Evolutionary conservation across 2,888 invertebrate genomes (phyloP), one percentile per base, ranked within the genome.

Genomic region (Hirtodrosophila duncani): DNA sequence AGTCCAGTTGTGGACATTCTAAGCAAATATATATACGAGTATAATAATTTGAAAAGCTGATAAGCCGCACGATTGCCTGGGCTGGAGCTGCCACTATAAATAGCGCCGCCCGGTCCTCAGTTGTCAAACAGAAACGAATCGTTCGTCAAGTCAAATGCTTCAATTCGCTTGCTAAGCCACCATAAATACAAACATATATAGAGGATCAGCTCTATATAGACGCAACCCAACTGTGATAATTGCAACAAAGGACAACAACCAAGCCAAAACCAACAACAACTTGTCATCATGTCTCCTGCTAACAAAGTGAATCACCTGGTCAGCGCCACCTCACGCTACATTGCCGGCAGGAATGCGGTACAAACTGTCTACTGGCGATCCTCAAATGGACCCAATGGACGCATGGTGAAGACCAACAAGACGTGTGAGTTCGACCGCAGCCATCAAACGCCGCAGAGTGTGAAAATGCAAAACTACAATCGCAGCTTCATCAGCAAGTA

Each of bases 321-420:
- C 58, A 92, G 92, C 68, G 89, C 91, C 63, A 91, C 92, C 26
- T 91, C 92, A 11, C 90, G 93, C 49, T 92, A 91, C 84, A 91
- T 93, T 63, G 91, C 91, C 36, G 92, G 93, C 36, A 89, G 92
- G 53, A 91, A 93, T 75, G 93, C 92, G 1, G 89, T 93, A 13
- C 93, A 93, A 81, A 93, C 93, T 0, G 91, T 93, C 0, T 93
- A 93, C 78, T 93, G 93, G 93, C 88, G 93, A 71, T 60, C 81
- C 23, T 75, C 81, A 3, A 89, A 90, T 29, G 88, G 88, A 3
- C 67, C 83, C 36, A 87, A 86, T 60, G 89, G 88, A 20, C 89
- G 88, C 6, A 87, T 90, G 46, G 74, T 90, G 42, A 90, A 88
- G 79, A 90, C 90, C 6, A 89, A 90, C 3, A 89, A 88, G 67